phyloP scores from a whole-genome alignment of 1,140 invertebrate species.

The Argopecten irradians region DNA sequence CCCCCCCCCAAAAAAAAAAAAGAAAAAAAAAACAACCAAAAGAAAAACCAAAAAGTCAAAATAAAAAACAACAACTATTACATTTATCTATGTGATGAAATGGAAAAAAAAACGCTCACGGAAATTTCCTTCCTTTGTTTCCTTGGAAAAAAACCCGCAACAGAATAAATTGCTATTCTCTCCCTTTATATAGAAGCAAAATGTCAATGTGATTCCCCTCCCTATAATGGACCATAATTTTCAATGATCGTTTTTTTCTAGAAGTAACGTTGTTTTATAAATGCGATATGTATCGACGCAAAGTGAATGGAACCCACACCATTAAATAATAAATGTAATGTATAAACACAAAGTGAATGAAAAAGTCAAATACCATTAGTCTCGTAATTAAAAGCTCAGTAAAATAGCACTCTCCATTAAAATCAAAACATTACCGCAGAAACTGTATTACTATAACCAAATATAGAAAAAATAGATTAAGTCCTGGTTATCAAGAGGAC shows the following conservation, averaged over 20 bases:
- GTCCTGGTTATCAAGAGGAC: background rate
- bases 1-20: no score
- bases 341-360: background rate
- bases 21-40: no score
- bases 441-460: background rate
- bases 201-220: background rate
- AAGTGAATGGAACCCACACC: background rate
- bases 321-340: no score
- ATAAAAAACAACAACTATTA: no score
- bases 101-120: no score
- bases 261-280: background rate
- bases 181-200: background rate
- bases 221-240: background rate
- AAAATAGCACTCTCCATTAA: background rate
- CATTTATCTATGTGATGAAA: no score
- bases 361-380: background rate
- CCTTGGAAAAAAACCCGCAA: no score
- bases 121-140: no score
- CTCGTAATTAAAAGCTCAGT: background rate
- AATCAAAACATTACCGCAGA: background rate
- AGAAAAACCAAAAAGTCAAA: no score
- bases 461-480: background rate
- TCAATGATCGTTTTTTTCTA: background rate
- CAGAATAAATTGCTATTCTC: background rate
- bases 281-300: background rate